Evolutionary conservation across 2,888 invertebrate genomes (phyloP), one percentile per base, ranked within the genome.

Genomic region (Hesperia comma): DNA sequence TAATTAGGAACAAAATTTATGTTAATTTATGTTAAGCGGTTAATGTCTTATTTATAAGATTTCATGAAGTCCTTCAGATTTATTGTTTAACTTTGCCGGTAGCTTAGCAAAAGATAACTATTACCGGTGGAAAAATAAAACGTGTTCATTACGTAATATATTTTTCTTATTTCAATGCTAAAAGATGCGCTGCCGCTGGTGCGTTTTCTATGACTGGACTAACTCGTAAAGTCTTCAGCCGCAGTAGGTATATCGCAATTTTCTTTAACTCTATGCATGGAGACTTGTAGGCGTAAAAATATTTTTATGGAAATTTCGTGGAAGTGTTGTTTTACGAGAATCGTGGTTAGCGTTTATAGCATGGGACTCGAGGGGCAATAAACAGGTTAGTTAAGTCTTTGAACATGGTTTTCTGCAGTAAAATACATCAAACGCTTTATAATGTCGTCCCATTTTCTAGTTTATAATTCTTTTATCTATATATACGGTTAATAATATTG

Each of bases 361-460:
- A 2, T 32, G 26, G 32, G 26, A 26, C n/a, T 26, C 6, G 53
- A 53, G 26, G 12, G 26, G 19, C 19, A 26, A 32, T 53, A 32
- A 53, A 53, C 32, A 26, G 53, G 53, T 53, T 26, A n/a, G 6
- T 53, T 5, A 26, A 53, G n/a, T 53, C 53, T 53, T 21, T 53
- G 7, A 53, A 53, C 21, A 26, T 32, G n/a, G 53, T 53, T 21
- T 53, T 53, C 53, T 53, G 53, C 26, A 53, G 14, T 53, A 53
- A 53, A 53, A 53, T 6, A 26, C 53, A 26, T 53, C 53, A 53
- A 53, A 53, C 14, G n/a, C 26, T 53, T n/a, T 53, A 7, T 32
- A 14, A 21, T 21, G 21, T 19, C 12, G 21, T 53, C 21, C 14
- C 21, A 2, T 21, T 53, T n/a, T 32, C 17, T 53, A n/a, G 14